phyloP scores from a whole-genome alignment of 2,797 vertebrate genomes.

The Danio kyathit region DNA sequence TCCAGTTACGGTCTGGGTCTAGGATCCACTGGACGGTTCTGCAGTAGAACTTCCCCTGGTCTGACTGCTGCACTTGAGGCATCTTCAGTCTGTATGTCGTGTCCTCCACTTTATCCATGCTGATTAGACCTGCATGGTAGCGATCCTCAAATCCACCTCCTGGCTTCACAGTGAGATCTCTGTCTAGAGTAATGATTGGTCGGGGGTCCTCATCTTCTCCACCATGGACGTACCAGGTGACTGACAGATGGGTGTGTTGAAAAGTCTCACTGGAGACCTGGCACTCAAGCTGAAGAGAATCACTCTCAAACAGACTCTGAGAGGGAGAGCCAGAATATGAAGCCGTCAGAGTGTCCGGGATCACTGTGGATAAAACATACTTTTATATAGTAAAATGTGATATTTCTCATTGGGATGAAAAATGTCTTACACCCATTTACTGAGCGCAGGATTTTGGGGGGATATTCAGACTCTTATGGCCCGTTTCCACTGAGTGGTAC shows the following conservation, averaged over 20 bases:
- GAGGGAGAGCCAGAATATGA: conserved; percentile 66
- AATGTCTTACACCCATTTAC: too few relatives aligned
- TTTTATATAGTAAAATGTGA: background rate
- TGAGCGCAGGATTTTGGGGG: too few relatives aligned
- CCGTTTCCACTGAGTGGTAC: too few relatives aligned
- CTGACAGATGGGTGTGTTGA: conserved; percentile 91
- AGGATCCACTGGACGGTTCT: conserved; percentile 80
- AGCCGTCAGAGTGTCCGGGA: conserved; percentile 83
- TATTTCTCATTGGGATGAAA: too few relatives aligned
- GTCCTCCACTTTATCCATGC: conserved; percentile 77
- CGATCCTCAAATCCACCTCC: conserved; percentile 72
- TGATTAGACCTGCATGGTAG: conserved; percentile 69
- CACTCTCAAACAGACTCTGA: conserved; percentile 74
- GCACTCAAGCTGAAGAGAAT: conserved; percentile 81
- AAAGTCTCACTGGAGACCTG: conserved; percentile 83
- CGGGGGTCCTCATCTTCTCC: conserved; percentile 42
- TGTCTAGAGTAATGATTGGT: conserved; percentile 73
- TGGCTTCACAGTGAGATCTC: conserved; percentile 74
- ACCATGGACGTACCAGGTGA: conserved; percentile 84
- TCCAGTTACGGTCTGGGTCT: conserved; percentile 81
- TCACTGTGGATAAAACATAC: conserved; percentile 75
- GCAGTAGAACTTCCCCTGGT: conserved; percentile 78
- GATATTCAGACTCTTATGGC: too few relatives aligned
- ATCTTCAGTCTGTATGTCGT: conserved; percentile 74
- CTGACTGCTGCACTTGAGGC: conserved; percentile 69